Base-by-base conservation (phyloP, 1,140 invertebrate species). In the Dendrolimus punctatus region DNA sequence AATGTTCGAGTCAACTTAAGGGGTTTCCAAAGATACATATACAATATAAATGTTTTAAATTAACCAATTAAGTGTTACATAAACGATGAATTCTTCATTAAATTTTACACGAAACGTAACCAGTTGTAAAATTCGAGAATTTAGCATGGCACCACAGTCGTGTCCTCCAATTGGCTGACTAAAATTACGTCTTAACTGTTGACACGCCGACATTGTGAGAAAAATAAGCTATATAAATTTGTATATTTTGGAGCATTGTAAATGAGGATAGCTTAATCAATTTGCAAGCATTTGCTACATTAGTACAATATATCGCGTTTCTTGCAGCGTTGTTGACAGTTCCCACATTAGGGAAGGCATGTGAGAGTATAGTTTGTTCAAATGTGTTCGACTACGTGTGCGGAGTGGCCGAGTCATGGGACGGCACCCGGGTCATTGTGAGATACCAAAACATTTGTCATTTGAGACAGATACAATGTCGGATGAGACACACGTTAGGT, bases 381-480 rank as follows among this genome's bases (percentile, higher is more conserved):
- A 65, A 76, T 53, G 55, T 83, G 8, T 66, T 70, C 45, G 77
- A 80, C 44, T 66, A 71, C 0, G 74, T 80, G 1, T 83, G 80
- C 47, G 76, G 73, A 10, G 57, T 59, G 39, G 68, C 60, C 6
- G 49, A 45, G 44, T 49, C 66, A 5, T 39, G 48, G 3, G 56
- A 69, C 38, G 68, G 70, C 6, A 47, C 40, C 5, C 52, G 39
- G 36, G 44, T 72, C 40, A 56, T 64, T 5, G 65, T 66, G 41
- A 69, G 46, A 51, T 80, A 68, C 51, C 64, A 80, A 40, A 83
- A 83, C 51, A 61, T 64, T 38, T 83, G 80, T 47, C 57, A 73
- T 52, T 54, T 83, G 23, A 66, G 53, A 8, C 67, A 64, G 57
- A 69, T 66, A 50, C 64, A 64, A 56, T 83, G 77, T 49, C 59